Base-by-base conservation (phyloP, 2,797 vertebrate genomes). In the Xenopus petersii region DNA sequence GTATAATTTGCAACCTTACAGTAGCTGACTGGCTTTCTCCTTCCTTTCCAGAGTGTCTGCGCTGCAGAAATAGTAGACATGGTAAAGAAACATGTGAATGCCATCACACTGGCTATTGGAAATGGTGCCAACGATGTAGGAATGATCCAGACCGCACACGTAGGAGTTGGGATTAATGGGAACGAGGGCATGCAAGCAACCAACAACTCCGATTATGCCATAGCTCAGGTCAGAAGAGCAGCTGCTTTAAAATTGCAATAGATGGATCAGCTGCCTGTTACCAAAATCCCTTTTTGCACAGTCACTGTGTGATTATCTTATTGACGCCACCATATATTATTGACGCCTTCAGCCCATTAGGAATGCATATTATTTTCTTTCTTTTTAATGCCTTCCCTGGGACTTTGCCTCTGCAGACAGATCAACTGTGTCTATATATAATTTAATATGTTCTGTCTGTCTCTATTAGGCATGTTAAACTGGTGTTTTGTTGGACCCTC, bases 151-250 rank as follows among this genome's bases (percentile, higher is more conserved):
- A 98, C 96, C 0, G 97, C 97, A 64, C 97, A 99, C 0, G 96
- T 99, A 3, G 97, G 97, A 12, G 96, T 99, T 58, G 97, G 97
- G 55, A 99, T 99, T 90, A 98, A 95, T 2, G 97, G 97, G 77
- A 98, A 98, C 2, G 97, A 99, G 87, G 97, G 97, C 89, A 96
- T 99, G 96, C 97, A 99, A 88, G 97, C 97, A 75, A 96, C 95
- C 80, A 99, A 99, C 90, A 98, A 95, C 70, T 99, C 97, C 0
- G 97, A 99, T 85, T 99, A 99, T 76, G 95, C 97, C 77, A 99
- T 99, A 21, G 97, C 96, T 49, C 97, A 99, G 97, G 98, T 99
- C 83, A 87, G 92, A 80, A 3, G 1, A 74, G 11, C 49, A 60
- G 56, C 73, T 78, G 42, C 67, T 1, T 0, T 11, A 0, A 72